phyloP scores from a whole-genome alignment of 2,113 vertebrate species.

The Hyla sarda region DNA sequence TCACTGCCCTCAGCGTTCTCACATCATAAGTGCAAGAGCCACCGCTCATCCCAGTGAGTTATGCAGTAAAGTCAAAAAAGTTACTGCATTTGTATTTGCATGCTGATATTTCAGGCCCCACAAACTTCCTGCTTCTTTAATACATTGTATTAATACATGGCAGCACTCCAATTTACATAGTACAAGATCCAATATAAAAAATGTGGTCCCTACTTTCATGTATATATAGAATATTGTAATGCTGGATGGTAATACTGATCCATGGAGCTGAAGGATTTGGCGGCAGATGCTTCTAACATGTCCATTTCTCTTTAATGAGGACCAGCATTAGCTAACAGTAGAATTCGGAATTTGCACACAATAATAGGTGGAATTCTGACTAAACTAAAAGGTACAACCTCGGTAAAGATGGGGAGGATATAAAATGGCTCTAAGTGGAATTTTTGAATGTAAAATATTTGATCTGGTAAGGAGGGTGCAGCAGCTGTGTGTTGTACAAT shows the following conservation, averaged over 20 bases:
- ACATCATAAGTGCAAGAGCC: no score
- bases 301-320: not conserved
- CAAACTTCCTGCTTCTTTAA: no score
- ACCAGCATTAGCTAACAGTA: not conserved
- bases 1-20: no score
- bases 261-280: not conserved
- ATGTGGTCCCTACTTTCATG: no score
- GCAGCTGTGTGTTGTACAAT: conserved; percentile 61
- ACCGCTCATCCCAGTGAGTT: no score
- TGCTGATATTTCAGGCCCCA: no score
- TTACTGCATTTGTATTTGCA: not conserved
- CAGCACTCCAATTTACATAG: no score
- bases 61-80: not conserved
- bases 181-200: no score
- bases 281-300: not conserved
- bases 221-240: not conserved
- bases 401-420: conserved; percentile 14
- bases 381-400: conserved; percentile 37
- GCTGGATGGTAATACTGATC: not conserved
- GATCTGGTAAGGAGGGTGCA: conserved; percentile 23
- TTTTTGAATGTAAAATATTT: conserved; percentile 38
- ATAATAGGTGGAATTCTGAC: conserved; percentile 25
- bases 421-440: conserved; percentile 3
- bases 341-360: conserved; percentile 12
- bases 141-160: no score